Base-by-base conservation (phyloP, 2,888 invertebrate genomes). In the Cremastinae sp. region DNA sequence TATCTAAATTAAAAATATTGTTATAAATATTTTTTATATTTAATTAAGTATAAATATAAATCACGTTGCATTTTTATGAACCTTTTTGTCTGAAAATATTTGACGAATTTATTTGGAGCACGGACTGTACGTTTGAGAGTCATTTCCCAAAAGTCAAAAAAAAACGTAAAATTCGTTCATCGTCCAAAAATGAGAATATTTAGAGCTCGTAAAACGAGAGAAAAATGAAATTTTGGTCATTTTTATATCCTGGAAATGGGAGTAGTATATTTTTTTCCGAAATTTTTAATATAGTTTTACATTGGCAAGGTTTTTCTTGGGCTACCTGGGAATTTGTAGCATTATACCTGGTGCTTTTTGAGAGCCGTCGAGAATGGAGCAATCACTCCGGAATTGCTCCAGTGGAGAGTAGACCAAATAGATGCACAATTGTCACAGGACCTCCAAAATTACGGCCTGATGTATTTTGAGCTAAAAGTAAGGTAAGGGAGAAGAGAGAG, bases 381-480 rank as follows among this genome's bases (percentile, higher is more conserved):
- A 62, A 72, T 72, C 49, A 47, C 39, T 53, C 20, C 45, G 59
- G 49, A 51, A 58, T 53, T 62, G 62, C 69, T 69, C 18, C n/a
- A 71, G 49, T 61, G 51, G 12, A 14, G 64, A 71, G 71, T 75
- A 70, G 74, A 69, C 77, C 66, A 78, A 79, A 79, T 79, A 74
- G 61, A 79, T 69, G 77, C 64, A 65, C 76, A 76, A 76, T 76
- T 76, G 76, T 58, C 28, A 65, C 73, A 41, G 51, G 69, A 28
- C 28, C 28, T 28, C 28, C 28, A 28, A 28, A 28, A 28, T 28
- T 28, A 28, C 28, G 28, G 28, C 28, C 28, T 65, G 61, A 66
- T 74, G 78, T 74, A 80, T 73, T 81, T 82, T 81, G 79, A 79
- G 79, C 71, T 56, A 58, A 66, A 47, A 83, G 82, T 71, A 78